Evolutionary conservation across 2,113 vertebrate genomes (phyloP).

Genomic region (Colistium nudipinnis): DNA sequence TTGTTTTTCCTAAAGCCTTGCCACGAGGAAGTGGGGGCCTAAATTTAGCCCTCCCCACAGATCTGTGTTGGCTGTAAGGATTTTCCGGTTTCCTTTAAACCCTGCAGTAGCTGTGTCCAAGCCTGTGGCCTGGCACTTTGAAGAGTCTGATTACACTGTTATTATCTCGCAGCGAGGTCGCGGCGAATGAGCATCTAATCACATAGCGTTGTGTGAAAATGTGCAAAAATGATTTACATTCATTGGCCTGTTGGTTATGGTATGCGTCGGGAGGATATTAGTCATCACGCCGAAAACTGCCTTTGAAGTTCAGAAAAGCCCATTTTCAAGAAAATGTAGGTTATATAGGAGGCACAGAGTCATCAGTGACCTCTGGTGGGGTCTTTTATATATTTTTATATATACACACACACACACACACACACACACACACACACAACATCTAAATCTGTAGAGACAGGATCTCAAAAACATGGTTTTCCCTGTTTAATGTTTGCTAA

Average conservation of each 20-base stretch:
- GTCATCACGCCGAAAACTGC: no score
- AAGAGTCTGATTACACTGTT: constrained; percentile 53
- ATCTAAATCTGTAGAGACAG: neutral
- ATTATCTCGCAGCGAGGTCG: constrained; percentile 55
- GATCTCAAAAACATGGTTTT: neutral
- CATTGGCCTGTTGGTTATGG: neutral
- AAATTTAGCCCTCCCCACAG: constrained; percentile 71
- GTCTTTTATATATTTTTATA: no score
- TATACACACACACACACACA: neutral
- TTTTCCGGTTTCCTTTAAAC: constrained; percentile 77
- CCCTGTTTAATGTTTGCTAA: constrained; percentile 25
- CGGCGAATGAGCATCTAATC: constrained; percentile 1
- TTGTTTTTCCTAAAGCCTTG: constrained; percentile 67
- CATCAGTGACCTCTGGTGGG: constrained; percentile 70
- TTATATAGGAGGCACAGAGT: neutral
- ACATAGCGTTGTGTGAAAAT: neutral
- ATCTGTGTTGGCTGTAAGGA: constrained; percentile 62
- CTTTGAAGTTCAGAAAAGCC: neutral
- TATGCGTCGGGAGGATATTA: no score
- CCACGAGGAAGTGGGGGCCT: constrained; percentile 73
- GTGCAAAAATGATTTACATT: neutral
- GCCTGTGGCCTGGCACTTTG: constrained; percentile 47
- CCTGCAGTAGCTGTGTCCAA: constrained; percentile 34
- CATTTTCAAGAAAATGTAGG: neutral
- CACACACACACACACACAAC: neutral